Evolutionary conservation across 2,888 invertebrate genomes (phyloP), one percentile per base, ranked within the genome.

Genomic region (Steromphala cineraria): DNA sequence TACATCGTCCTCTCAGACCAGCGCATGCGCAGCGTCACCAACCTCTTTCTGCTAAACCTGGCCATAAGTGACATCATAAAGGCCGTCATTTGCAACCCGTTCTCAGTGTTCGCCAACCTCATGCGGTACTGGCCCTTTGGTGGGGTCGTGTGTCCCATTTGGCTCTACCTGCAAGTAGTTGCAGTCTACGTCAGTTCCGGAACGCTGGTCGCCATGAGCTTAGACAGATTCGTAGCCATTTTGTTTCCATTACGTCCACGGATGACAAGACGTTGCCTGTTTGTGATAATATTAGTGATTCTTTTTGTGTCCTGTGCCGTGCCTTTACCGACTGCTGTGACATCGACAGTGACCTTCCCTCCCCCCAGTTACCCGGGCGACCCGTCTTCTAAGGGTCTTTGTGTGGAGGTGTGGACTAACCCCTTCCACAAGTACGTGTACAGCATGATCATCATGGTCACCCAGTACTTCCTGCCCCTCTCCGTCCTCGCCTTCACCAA

Each of bases 221-320:
- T 97, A 80, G 98, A 98, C 94, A 95, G 98, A n/a, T 98, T 97
- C 91, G 96, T 97, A 93, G 97, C 97, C 77, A 98, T 98, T 82
- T 96, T 98, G 95, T 96, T 97, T 94, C 98, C 98, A 0, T 93
- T 98, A 79, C 95, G 96, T 86, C 97, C 97, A 0, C 95, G 97
- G 56, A 95, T 98, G 90, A 96, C 96, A 52, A 96, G 96, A 90
- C 95, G 95, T 67, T 95, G 95, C 10, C 96, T 96, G 0, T 95
- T 95, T 82, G 91, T 95, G 81, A 95, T 96, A 67, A 96, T 97
- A 53, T 94, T 94, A 0, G 93, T 95, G 0, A 96, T 97, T 0
- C 97, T 97, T 97, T 87, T 95, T 0, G 95, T 96, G 0, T 97
- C 98, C 0, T 93, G 97, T 36, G 94, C 96, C 3, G 96, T 97